phyloP scores from a whole-genome alignment of 2,797 vertebrate genomes.

The Poeciliopsis paucimaculata region DNA sequence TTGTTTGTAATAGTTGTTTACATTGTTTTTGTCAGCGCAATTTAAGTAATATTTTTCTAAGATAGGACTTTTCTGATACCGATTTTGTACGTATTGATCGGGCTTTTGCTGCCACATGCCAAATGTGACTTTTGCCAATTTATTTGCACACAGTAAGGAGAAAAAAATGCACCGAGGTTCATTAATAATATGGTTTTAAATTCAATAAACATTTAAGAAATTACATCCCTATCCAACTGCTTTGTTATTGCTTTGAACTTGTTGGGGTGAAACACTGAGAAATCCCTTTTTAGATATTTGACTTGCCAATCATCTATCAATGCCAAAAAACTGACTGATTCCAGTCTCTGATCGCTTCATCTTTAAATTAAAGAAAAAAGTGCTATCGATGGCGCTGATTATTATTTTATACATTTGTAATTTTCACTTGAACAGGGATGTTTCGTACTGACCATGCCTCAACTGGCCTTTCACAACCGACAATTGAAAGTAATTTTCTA shows the following conservation, averaged over 20 bases:
- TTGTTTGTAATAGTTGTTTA: slow-evolving; percentile 41
- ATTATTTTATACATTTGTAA: background rate
- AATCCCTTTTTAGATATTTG: background rate
- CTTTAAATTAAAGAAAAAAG: background rate
- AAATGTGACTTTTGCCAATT: background rate
- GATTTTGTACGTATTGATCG: background rate
- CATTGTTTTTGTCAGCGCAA: slow-evolving; percentile 19
- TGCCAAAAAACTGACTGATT: background rate
- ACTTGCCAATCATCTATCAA: background rate
- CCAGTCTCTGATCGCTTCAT: background rate
- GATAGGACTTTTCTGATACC: slow-evolving; percentile 8
- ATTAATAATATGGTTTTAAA: background rate
- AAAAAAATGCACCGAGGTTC: background rate
- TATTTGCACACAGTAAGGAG: background rate
- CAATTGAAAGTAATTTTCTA: background rate
- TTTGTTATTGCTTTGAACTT: background rate
- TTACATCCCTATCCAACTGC: background rate
- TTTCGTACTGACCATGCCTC: background rate
- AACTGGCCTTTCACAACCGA: background rate
- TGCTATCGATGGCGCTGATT: background rate
- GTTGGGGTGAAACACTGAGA: background rate
- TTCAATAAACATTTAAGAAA: background rate
- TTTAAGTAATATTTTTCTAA: slow-evolving; percentile 33
- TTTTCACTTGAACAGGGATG: background rate
- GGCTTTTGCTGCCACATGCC: background rate